A percentile compares a stretch with the other conserved stretches of the same genome.
Evolutionary conservation across 2,888 invertebrate genomes (phyloP).

Genomic region (Chloroclysta siterata): DNA sequence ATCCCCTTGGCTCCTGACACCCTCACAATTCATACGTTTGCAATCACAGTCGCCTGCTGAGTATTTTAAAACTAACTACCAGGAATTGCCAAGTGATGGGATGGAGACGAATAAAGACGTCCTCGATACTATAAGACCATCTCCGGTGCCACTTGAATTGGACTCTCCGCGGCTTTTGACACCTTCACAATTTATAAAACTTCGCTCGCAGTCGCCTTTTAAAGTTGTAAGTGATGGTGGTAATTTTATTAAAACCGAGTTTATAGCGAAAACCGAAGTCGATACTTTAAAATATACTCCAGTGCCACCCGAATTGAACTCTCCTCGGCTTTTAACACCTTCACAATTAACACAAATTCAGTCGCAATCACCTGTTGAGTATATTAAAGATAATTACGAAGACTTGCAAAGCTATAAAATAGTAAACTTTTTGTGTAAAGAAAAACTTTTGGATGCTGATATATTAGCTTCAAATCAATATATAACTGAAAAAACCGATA

Average conservation of each 20-base stretch:
- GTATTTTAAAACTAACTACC: conserved; percentile 59
- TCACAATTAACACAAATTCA: conserved; percentile 48
- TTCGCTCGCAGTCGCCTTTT: conserved; percentile 27
- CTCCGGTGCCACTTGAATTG: conserved; percentile 71
- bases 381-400: conserved; percentile 67
- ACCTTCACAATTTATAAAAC: conserved; percentile 53
- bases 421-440: conserved; percentile 73
- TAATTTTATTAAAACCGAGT: conserved; percentile 75
- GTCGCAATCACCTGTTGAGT: conserved; percentile 23
- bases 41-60: conserved; percentile 29
- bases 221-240: conserved; percentile 52
- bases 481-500: conserved; percentile 34
- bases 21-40: conserved; percentile 51
- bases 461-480: conserved; percentile 19
- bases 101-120: conserved; percentile 80
- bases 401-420: conserved; percentile 80
- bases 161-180: conserved; percentile 61
- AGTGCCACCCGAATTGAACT: conserved; percentile 68
- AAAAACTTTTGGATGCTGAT: conserved; percentile 56
- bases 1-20: conserved; percentile 56
- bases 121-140: conserved; percentile 76
- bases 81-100: conserved; percentile 66
- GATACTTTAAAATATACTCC: conserved; percentile 79
- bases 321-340: conserved; percentile 58
- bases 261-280: conserved; percentile 75